Percentiles rank a stretch among this genome's conserved stretches.
Conservation (phyloP, 2,113 vertebrate species). For the Limnothrissa miodon region DNA sequence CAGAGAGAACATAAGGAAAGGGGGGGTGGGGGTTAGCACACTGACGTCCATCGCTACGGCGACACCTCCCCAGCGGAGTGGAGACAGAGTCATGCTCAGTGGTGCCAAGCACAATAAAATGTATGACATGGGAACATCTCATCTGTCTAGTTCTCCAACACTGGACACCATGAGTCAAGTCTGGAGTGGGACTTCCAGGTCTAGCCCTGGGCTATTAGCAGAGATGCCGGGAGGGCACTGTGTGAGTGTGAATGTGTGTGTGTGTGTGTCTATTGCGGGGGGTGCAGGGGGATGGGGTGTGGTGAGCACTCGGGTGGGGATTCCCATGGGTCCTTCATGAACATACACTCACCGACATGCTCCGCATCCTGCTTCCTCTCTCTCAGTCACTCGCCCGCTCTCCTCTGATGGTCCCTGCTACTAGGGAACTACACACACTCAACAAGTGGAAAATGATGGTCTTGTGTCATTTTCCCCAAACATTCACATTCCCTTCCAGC, state of each 20-base stretch:
- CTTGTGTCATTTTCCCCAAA: conserved; percentile 46
- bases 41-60: conserved; percentile 27
- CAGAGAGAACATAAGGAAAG: background rate
- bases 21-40: background rate
- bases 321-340: conserved; percentile 33
- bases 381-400: conserved; percentile 36
- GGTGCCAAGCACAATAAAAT: conserved; percentile 65
- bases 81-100: conserved; percentile 56
- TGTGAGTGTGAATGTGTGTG: background rate
- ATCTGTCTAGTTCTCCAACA: conserved; percentile 65
- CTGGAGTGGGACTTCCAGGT: conserved; percentile 50
- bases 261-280: background rate
- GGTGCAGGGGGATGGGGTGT: conserved; percentile 3
- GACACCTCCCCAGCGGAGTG: conserved; percentile 40
- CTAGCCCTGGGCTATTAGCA: conserved; percentile 9
- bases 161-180: conserved; percentile 52
- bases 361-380: conserved; percentile 57
- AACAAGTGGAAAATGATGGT: conserved; percentile 60
- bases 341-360: conserved; percentile 24
- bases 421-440: conserved; percentile 46
- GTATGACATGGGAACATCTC: conserved; percentile 68
- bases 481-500: conserved; percentile 40
- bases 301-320: conserved; percentile 28
- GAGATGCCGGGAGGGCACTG: background rate
- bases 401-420: conserved; percentile 22